These are phyloP conservation scores for Mythimna loreyi DNA, from an alignment of 2,888 invertebrate genomes.

Conservation along the genomic window DNA sequence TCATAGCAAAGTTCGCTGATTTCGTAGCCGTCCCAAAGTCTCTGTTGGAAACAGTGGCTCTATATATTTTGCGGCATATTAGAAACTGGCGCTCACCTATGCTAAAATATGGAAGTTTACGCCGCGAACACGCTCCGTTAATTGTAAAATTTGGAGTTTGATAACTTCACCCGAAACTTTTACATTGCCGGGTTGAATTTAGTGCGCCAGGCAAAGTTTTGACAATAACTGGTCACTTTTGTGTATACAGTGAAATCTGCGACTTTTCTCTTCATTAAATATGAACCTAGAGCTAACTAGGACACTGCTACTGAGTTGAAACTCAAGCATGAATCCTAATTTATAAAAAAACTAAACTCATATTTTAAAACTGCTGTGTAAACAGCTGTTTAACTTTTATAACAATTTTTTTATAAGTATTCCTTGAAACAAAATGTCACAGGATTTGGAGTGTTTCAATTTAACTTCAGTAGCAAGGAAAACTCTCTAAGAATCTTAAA, in stretches of 20 bases:
- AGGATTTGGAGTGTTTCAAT: slow-evolving; percentile 13
- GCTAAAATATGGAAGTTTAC: slow-evolving; percentile 81
- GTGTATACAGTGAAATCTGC: slow-evolving; percentile 50
- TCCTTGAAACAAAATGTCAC: slow-evolving; percentile 7
- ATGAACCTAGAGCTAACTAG: slow-evolving; percentile 18
- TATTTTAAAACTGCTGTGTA: slow-evolving; percentile 23
- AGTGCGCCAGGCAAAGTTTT: slow-evolving; percentile 71
- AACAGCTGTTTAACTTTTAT: slow-evolving; percentile 5
- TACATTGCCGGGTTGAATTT: slow-evolving; percentile 65
- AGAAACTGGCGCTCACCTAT: slow-evolving; percentile 81
- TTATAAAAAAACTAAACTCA: slow-evolving; percentile 28
- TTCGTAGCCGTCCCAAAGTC: slow-evolving; percentile 71
- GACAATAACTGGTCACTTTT: slow-evolving; percentile 73
- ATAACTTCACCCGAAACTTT: slow-evolving; percentile 75
- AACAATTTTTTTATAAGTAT: slow-evolving; percentile 1
- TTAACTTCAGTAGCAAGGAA: slow-evolving; percentile 20
- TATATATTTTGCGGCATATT: slow-evolving; percentile 82
- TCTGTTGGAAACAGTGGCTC: slow-evolving; percentile 75
- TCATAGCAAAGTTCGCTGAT: slow-evolving; percentile 60
- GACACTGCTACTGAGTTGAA: neutral
- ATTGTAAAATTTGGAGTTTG: slow-evolving; percentile 84
- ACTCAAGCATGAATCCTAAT: slow-evolving; percentile 43
- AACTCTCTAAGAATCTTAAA: slow-evolving; percentile 25
- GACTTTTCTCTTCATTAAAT: slow-evolving; percentile 60
- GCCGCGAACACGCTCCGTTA: slow-evolving; percentile 77